These are phyloP conservation scores for Phoeniculus purpureus DNA, from an alignment of 2,797 vertebrate species.

Conservation along the genomic window DNA sequence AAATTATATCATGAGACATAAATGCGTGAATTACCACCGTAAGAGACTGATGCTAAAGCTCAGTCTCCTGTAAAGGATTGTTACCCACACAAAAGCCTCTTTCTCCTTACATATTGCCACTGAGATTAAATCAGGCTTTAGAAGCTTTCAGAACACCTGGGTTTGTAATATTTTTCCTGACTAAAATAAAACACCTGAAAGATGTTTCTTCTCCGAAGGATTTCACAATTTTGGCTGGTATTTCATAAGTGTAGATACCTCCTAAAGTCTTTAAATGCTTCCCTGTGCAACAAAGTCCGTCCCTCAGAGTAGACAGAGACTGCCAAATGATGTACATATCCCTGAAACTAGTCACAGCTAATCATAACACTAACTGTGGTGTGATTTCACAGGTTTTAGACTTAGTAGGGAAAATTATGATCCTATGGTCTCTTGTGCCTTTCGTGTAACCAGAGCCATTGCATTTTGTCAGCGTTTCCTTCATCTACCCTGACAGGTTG, in stretches of 20 bases:
- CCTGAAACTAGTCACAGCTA: not conserved
- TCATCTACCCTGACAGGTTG: not conserved
- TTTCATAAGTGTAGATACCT: not conserved
- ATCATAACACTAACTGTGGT: not conserved
- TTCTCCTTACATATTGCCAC: not conserved
- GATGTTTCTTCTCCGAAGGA: not conserved
- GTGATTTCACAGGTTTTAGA: not conserved
- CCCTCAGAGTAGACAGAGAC: not conserved
- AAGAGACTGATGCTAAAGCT: conserved; percentile 6
- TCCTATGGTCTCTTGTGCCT: not conserved
- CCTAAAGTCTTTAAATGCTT: not conserved
- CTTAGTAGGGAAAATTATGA: not conserved
- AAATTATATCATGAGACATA: conserved; percentile 11
- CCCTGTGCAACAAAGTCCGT: not conserved
- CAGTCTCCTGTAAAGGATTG: not conserved
- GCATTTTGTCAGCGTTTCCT: not conserved
- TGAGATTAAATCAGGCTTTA: not conserved
- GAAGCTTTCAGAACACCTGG: not conserved
- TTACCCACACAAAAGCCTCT: not conserved
- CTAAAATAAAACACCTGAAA: not conserved
- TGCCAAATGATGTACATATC: not conserved
- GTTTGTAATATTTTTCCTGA: not conserved
- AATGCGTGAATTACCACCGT: not conserved
- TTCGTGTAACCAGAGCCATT: not conserved
- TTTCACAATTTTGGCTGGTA: not conserved